Percentiles rank a stretch among this genome's conserved stretches.
These are phyloP conservation scores for Ectropis crepuscularia DNA, from an alignment of 2,888 invertebrate genomes.

Conservation along the genomic window DNA sequence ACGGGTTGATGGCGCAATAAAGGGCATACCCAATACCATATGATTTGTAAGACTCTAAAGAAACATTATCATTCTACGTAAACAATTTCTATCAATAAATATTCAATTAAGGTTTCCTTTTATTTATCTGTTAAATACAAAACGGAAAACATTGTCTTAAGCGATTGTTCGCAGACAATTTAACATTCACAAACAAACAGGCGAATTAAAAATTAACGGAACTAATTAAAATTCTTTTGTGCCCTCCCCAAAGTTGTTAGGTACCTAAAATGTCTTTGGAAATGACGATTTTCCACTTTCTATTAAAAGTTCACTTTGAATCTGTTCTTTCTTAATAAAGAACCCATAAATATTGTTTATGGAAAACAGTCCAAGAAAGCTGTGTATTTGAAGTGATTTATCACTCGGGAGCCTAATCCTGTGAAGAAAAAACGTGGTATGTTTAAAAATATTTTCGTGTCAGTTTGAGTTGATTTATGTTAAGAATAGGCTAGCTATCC, in stretches of 20 bases:
- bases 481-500: slow-evolving; percentile 41
- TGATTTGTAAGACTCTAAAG: slow-evolving; percentile 2
- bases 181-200: slow-evolving; percentile 9
- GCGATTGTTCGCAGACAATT: background rate
- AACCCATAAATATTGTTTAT: slow-evolving; percentile 14
- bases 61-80: background rate
- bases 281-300: slow-evolving; percentile 17
- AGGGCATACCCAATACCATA: background rate
- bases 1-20: slow-evolving; percentile 19
- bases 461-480: slow-evolving; percentile 46
- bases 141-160: background rate
- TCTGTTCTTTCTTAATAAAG: slow-evolving; percentile 13
- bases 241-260: slow-evolving; percentile 18
- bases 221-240: slow-evolving; percentile 29
- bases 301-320: slow-evolving; percentile 20
- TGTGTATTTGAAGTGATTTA: slow-evolving; percentile 13
- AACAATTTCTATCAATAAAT: background rate
- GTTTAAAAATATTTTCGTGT: slow-evolving; percentile 26
- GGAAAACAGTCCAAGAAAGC: slow-evolving; percentile 5
- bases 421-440: slow-evolving; percentile 8
- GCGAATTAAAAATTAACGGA: slow-evolving; percentile 21
- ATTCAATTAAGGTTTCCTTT: no score
- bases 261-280: slow-evolving; percentile 8
- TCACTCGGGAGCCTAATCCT: slow-evolving; percentile 21
- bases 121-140: background rate